phyloP scores from a whole-genome alignment of 2,888 invertebrate genomes.

The Erebia epiphron region DNA sequence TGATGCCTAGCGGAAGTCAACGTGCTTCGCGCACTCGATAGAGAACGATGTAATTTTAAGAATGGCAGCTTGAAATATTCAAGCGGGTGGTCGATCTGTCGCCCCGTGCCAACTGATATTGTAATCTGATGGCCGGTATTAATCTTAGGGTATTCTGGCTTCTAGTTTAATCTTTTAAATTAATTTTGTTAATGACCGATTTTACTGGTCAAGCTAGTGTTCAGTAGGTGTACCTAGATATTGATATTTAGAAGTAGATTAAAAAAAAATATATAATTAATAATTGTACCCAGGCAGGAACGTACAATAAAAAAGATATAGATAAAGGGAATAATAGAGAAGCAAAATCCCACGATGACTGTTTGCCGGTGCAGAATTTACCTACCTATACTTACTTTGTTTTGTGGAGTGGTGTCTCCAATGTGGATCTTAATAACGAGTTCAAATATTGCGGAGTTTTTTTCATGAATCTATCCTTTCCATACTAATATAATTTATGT shows the following conservation, averaged over 20 bases:
- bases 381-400: no score
- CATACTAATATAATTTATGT: no score
- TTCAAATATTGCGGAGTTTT: background rate
- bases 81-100: constrained; percentile 46
- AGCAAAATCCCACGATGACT: no score
- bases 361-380: no score
- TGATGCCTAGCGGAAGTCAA: background rate
- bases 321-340: no score
- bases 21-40: constrained; percentile 7
- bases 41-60: constrained; percentile 46
- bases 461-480: background rate
- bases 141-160: constrained; percentile 38
- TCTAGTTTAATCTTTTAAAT: constrained; percentile 30
- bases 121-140: constrained; percentile 46
- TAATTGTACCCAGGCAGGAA: no score
- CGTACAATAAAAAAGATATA: no score
- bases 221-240: background rate
- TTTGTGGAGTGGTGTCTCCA: no score
- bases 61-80: constrained; percentile 60
- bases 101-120: constrained; percentile 52
- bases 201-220: background rate
- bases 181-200: constrained; percentile 11
- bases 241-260: no score
- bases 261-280: no score
- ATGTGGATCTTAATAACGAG: background rate